Evolutionary conservation across 2,797 vertebrate species (phyloP), one percentile per base, ranked within the genome.

Genomic region (Enteromius paludinosus): DNA sequence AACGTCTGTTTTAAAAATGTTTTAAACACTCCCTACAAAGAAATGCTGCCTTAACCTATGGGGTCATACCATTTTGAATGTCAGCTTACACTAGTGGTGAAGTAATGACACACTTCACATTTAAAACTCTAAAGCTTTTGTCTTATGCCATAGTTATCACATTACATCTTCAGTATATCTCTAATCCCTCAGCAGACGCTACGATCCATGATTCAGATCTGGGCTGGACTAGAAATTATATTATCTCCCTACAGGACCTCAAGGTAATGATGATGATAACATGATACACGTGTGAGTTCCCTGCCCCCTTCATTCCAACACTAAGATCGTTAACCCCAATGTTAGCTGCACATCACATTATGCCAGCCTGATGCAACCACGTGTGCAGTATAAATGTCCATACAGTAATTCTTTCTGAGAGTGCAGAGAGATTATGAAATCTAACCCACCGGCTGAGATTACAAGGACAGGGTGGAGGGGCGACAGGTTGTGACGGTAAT

Each of bases 211-310:
- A 54, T 59, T 72, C 10, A 49, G 47, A 83, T 49, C 47, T 30
- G 79, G 52, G 49, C 17, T 7, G 15, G 15, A 38, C 68, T 59
- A 33, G 78, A 85, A 83, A 83, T 30, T 23, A 47, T 61, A 78
- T 75, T 41, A 30, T 61, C 49, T 86, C 78, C 52, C 83, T 18
- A 18, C n/a, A 66, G 78, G 74, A 18, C 68, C 20, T 78, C 66
- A 78, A 83, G 73, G 80, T 88, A 86, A 84, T 72, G 52, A 79
- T 79, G 68, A 65, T 41, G 64, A 72, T 83, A 81, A 87, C 81
- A 84, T 82, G 84, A 87, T 88, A 84, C 87, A 83, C 62, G 82
- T 84, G 84, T 84, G 84, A 86, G 74, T 82, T 89, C 81, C 76
- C 61, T 62, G 80, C 71, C 74, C 73, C 64, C n/a, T 9, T 54